These are phyloP conservation scores for Hedychridium roseum DNA, from an alignment of 2,888 invertebrate species.

Conservation along the genomic window DNA sequence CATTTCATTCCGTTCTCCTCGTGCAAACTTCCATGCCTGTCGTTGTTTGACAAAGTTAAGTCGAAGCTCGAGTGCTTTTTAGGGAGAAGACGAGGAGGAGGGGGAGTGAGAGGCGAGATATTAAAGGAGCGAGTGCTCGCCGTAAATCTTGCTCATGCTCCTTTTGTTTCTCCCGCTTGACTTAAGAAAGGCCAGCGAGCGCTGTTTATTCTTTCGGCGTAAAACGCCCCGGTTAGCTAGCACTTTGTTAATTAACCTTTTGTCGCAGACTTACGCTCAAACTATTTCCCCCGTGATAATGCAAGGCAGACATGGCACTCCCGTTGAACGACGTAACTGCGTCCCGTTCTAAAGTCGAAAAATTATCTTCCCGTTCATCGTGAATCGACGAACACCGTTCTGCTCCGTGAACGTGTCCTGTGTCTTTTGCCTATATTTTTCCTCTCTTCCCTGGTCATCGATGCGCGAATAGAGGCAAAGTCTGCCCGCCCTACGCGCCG, in stretches of 20 bases:
- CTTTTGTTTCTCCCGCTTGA: slow-evolving; percentile 22
- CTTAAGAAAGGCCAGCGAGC: slow-evolving; percentile 21
- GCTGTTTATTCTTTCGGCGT: slow-evolving; percentile 27
- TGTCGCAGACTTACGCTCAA: slow-evolving; percentile 20
- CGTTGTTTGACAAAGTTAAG: slow-evolving; percentile 31
- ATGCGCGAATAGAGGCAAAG: no score
- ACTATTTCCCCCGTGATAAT: slow-evolving; percentile 13
- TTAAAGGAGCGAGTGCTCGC: slow-evolving; percentile 29
- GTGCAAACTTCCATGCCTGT: no score
- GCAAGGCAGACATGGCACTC: no score
- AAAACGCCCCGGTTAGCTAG: slow-evolving; percentile 31
- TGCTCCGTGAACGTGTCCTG: no score
- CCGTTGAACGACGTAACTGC: no score
- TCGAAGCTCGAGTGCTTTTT: slow-evolving; percentile 28
- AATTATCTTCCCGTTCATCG: no score
- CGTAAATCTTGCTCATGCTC: slow-evolving; percentile 32
- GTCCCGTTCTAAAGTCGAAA: no score
- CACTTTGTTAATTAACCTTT: slow-evolving; percentile 39
- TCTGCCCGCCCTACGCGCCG: no score
- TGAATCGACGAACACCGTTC: no score
- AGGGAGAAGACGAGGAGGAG: slow-evolving; percentile 24
- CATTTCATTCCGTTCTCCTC: slow-evolving; percentile 28
- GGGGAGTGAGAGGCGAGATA: slow-evolving; percentile 29
- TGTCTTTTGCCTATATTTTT: no score
- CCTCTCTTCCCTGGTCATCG: no score